phyloP scores from a whole-genome alignment of 2,113 vertebrate genomes.

The Alouatta palliata region DNA sequence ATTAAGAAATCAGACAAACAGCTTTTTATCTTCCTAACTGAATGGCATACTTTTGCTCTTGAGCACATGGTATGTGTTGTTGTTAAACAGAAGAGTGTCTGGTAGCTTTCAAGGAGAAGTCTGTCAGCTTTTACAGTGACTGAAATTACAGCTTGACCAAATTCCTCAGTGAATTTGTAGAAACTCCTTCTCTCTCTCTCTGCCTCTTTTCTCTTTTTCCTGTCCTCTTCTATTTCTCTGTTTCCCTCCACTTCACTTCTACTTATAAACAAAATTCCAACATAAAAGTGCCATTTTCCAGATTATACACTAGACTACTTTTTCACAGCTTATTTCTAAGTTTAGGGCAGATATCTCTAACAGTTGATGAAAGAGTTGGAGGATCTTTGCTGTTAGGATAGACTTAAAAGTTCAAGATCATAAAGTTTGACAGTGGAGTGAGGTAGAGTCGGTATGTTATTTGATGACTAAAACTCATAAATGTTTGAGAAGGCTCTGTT shows the following conservation, averaged over 20 bases:
- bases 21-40: background rate
- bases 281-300: conserved; percentile 25
- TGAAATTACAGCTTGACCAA: conserved; percentile 19
- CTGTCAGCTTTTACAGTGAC: conserved; percentile 6
- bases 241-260: background rate
- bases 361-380: background rate
- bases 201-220: background rate
- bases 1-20: background rate
- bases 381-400: background rate
- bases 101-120: conserved; percentile 43
- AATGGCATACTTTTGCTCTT: background rate
- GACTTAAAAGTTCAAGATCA: conserved; percentile 36
- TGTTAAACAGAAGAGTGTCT: conserved; percentile 36
- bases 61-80: background rate
- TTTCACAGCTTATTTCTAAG: conserved; percentile 23
- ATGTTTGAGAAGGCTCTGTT: background rate
- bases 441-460: background rate
- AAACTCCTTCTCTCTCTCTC: background rate
- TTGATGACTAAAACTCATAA: background rate
- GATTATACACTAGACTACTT: background rate
- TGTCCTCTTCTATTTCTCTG: background rate
- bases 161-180: background rate
- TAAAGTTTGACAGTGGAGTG: background rate
- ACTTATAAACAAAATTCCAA: conserved; percentile 40
- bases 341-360: background rate